phyloP scores from a whole-genome alignment of 2,797 vertebrate species.

The Sebastes vulpes region DNA sequence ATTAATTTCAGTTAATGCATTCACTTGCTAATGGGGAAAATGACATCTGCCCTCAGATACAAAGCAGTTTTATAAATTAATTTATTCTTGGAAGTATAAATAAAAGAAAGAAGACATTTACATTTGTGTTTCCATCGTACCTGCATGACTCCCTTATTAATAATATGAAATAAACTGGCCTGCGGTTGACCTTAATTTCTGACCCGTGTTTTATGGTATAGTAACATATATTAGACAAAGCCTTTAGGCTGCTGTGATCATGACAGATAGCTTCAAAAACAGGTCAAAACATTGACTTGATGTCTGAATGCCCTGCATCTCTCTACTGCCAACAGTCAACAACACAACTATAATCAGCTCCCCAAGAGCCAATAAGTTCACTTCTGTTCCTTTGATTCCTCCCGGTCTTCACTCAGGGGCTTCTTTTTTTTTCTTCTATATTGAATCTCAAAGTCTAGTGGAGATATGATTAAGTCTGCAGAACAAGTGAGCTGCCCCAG shows the following conservation, averaged over 20 bases:
- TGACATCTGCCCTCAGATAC: background rate
- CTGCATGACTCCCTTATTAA: background rate
- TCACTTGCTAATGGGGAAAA: background rate
- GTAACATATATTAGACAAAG: background rate
- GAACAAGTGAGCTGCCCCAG: background rate
- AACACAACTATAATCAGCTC: background rate
- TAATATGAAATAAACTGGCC: background rate
- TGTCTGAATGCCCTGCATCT: background rate
- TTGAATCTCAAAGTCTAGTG: slow-evolving; percentile 19
- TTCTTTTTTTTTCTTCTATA: background rate
- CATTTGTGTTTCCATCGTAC: background rate
- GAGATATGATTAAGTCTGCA: slow-evolving; percentile 22
- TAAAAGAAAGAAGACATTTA: background rate
- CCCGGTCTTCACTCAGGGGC: background rate
- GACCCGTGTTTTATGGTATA: background rate
- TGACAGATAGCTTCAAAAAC: slow-evolving; percentile 20
- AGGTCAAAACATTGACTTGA: slow-evolving; percentile 21
- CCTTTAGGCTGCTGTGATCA: slow-evolving; percentile 1
- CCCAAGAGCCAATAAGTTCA: background rate
- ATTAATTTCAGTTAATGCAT: background rate
- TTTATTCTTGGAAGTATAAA: background rate
- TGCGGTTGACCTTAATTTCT: background rate
- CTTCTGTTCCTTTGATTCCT: slow-evolving; percentile 3
- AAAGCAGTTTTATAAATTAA: background rate
- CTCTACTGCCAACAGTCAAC: background rate